These are phyloP conservation scores for Agonum fuliginosum DNA, from an alignment of 2,888 invertebrate species.

Conservation along the genomic window DNA sequence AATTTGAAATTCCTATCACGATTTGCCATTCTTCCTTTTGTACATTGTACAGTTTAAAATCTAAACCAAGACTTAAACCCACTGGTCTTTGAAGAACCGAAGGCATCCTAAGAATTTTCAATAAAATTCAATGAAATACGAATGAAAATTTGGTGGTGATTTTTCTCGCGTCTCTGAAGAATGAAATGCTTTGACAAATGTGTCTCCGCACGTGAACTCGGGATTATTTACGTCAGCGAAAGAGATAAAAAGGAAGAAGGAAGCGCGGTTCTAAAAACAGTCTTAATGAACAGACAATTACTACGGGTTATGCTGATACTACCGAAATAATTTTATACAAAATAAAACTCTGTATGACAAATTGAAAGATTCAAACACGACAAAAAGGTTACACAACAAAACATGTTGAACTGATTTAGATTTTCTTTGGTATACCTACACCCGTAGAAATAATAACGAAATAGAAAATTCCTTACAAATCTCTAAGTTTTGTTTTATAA, in stretches of 20 bases:
- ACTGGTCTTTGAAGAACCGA: too few species aligned
- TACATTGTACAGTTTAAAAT: background rate
- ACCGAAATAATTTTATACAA: background rate
- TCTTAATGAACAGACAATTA: conserved; percentile 57
- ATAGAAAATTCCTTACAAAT: too few species aligned
- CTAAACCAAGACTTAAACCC: too few species aligned
- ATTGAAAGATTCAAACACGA: too few species aligned
- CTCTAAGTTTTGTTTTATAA: too few species aligned
- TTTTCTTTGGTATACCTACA: too few species aligned
- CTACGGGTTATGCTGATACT: conserved; percentile 25
- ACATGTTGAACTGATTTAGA: background rate
- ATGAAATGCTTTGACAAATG: conserved; percentile 53
- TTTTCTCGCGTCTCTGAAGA: conserved; percentile 18
- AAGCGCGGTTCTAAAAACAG: conserved; percentile 53
- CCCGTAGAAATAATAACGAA: too few species aligned
- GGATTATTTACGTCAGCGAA: conserved; percentile 56
- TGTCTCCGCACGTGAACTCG: conserved; percentile 24
- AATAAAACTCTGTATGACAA: too few species aligned
- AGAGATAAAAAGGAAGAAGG: conserved; percentile 52
- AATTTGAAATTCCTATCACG: too few species aligned
- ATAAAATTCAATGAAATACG: background rate
- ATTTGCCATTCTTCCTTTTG: too few species aligned
- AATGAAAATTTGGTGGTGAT: background rate
- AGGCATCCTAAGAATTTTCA: too few species aligned
- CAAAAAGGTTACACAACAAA: too few species aligned